Base-by-base conservation (phyloP, 2,113 vertebrate genomes). In the Coregonus clupeaformis region DNA sequence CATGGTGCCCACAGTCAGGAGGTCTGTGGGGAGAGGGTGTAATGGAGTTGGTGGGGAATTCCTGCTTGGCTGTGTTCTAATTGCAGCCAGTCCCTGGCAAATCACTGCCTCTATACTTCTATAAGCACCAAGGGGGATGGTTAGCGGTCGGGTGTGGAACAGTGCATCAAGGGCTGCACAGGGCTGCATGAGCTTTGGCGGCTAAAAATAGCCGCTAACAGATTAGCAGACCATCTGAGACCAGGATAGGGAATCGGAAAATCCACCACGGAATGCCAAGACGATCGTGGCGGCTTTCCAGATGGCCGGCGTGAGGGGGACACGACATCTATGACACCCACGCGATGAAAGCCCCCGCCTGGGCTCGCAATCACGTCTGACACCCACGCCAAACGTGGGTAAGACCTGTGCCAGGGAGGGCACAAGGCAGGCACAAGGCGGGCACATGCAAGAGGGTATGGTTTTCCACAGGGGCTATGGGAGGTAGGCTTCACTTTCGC, bases 151-250 rank as follows among this genome's bases (percentile, higher is more conserved):
- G 85, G 85, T 85, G 75, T 78, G 77, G 83, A 80, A 24, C 29
- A n/a, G 30, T 81, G 85, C 68, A 74, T 72, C 32, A 80, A 85
- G 85, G 80, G 78, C 84, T 85, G 84, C 79, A 81, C 73, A 85
- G 85, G 80, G 78, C 84, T 85, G 84, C 79, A 81, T 72, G 91
- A 85, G 87, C 83, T 86, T 86, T 77, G 74, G 74, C 55, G 78
- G 86, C 67, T 91, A 92, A 89, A 93, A 93, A 93, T 94, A 94
- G 91, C 82, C n/a, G 60, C 80, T 78, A 78, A 86, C 91, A 94
- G 90, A 90, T 93, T 92, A 93, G 86, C 72, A n/a, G 87, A 93
- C 89, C 92, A 94, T 94, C 93, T 93, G 93, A 94, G 90, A 86
- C 83, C 89, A 83, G 85, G 82, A 86, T 78, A 89, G 91, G 93